Evolutionary conservation across 1,140 invertebrate genomes (phyloP), one percentile per base, ranked within the genome.

Genomic region (Sycophila sp.): DNA sequence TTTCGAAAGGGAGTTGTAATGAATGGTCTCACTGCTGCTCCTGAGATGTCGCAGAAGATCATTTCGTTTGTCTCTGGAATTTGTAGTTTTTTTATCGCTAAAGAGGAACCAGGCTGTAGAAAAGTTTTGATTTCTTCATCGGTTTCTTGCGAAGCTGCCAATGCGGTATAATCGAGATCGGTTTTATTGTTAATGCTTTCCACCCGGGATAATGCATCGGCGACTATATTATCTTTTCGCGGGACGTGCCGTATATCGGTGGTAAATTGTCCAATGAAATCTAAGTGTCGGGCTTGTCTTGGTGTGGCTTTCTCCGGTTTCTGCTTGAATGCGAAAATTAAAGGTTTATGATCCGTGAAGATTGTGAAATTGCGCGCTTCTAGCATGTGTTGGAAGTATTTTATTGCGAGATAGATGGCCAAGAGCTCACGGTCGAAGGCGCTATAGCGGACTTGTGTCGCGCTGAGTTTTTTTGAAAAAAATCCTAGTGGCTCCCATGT

Each of bases 351-450:
- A 49, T 71, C 62, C 7, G 51, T 71, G 6, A 47, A 65, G 55
- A 71, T 78, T 0, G 56, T 75, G 51, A 84, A 74, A n/a, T 68
- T 2, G n/a, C 72, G 51, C 3, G 71, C 78, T 72, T 83, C 80
- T 8, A 85, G 26, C 32, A 81, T 73, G 40, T 79, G 72, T 38
- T 59, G 47, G 58, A 86, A 85, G 69, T 75, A 70, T 66, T 77
- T 73, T 0, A 84, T 70, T 2, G 77, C 66, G 19, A 19, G n/a
- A 68, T 80, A 83, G 13, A 80, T 76, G 6, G 80, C 81, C 0
- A 85, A 58, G 1, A 88, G 75, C 75, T 87, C 83, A 3, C 83
- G 63, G 72, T 87, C 78, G 63, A 84, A 86, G 1, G 80, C 75
- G 28, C 45, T 69, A 28, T 80, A 80, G 36, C 77, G 77, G 10